Percentiles rank a stretch among this genome's conserved stretches.
These are phyloP conservation scores for Lordiphosa andalusiaca DNA, from an alignment of 2,888 invertebrate species.

Conservation along the genomic window DNA sequence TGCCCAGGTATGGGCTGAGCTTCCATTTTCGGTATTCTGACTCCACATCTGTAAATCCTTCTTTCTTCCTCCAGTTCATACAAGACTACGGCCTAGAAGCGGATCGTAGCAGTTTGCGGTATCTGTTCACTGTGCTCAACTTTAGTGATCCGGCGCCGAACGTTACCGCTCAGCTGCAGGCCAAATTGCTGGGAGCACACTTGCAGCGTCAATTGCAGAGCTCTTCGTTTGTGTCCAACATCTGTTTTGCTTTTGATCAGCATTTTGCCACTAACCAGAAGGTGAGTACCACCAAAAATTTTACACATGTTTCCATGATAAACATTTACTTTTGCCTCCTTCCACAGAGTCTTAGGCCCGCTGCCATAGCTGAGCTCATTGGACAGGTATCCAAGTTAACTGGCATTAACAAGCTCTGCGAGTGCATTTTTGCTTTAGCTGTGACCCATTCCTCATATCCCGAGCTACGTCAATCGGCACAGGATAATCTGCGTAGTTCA, in stretches of 20 bases:
- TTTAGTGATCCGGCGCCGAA: slow-evolving; percentile 85
- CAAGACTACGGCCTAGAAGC: slow-evolving; percentile 96
- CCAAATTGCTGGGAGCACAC: slow-evolving; percentile 89
- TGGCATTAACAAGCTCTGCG: slow-evolving; percentile 92
- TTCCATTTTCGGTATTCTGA: no score
- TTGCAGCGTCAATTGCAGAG: slow-evolving; percentile 89
- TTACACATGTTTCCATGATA: background rate
- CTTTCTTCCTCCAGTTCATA: slow-evolving; percentile 85
- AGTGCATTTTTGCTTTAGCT: slow-evolving; percentile 93
- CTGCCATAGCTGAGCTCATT: slow-evolving; percentile 89
- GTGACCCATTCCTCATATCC: slow-evolving; percentile 89
- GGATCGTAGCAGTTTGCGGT: slow-evolving; percentile 97
- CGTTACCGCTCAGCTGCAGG: slow-evolving; percentile 82
- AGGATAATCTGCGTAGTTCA: slow-evolving; percentile 89
- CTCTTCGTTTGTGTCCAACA: slow-evolving; percentile 91
- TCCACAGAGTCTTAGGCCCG: slow-evolving; percentile 87
- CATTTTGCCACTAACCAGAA: slow-evolving; percentile 88
- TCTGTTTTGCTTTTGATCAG: slow-evolving; percentile 93
- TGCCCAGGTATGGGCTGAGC: slow-evolving; percentile 39
- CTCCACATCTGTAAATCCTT: background rate
- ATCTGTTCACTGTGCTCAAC: slow-evolving; percentile 94
- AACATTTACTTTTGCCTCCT: background rate
- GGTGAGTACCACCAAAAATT: slow-evolving; percentile 78
- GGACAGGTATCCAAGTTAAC: slow-evolving; percentile 91
- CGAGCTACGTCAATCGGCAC: slow-evolving; percentile 87